phyloP scores from a whole-genome alignment of 2,888 invertebrate species.

The Yponomeuta sedellus region DNA sequence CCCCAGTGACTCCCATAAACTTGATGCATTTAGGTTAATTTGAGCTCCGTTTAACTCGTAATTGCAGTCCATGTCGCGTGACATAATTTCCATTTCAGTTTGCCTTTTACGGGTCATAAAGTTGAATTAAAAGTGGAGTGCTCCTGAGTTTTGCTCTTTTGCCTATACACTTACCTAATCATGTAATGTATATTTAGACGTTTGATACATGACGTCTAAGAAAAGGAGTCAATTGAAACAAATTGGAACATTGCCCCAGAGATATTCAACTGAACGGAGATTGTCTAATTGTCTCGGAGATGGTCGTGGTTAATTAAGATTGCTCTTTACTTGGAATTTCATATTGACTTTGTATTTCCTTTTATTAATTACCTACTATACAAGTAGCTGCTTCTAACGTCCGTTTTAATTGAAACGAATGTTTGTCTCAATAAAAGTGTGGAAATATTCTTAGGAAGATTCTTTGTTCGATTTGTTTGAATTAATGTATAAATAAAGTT shows the following conservation, averaged over 20 bases:
- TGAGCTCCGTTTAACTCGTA: slow-evolving; percentile 22
- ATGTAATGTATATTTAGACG: not conserved
- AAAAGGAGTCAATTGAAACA: slow-evolving; percentile 32
- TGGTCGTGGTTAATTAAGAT: slow-evolving; percentile 7
- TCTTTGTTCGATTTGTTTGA: no score
- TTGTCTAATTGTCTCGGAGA: not conserved
- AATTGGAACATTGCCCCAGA: slow-evolving; percentile 32
- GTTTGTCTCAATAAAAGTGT: not conserved
- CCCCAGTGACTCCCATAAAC: not conserved
- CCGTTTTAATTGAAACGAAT: not conserved
- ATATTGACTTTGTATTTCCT: slow-evolving; percentile 1
- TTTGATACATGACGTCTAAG: not conserved
- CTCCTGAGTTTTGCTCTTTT: not conserved
- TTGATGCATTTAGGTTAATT: slow-evolving; percentile 11
- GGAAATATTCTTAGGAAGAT: no score
- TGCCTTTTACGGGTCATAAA: slow-evolving; percentile 48
- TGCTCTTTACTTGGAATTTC: slow-evolving; percentile 1
- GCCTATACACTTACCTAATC: not conserved
- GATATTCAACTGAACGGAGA: slow-evolving; percentile 30
- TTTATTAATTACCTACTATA: not conserved
- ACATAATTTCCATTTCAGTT: slow-evolving; percentile 44
- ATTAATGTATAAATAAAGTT: no score
- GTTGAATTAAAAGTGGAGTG: slow-evolving; percentile 27
- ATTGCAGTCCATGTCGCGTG: slow-evolving; percentile 37
- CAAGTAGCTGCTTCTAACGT: not conserved